Evolutionary conservation across 2,888 invertebrate species (phyloP).

Genomic region (Lasioglossum zephyrum): DNA sequence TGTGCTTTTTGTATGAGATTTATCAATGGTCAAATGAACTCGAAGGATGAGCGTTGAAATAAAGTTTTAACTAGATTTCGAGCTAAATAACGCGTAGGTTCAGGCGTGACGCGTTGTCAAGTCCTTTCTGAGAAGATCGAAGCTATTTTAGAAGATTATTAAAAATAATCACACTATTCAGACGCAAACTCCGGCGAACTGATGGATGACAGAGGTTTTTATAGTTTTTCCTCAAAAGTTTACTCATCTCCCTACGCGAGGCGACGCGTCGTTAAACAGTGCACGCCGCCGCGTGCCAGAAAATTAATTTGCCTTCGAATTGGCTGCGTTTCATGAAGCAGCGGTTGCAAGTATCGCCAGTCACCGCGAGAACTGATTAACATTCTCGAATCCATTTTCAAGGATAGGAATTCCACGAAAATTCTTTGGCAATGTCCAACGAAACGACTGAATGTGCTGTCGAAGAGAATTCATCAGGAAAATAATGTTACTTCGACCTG

Average conservation of each 20-base stretch:
- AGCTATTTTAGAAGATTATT: not conserved
- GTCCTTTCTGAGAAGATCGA: not conserved
- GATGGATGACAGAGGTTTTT: not conserved
- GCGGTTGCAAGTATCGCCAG: not conserved
- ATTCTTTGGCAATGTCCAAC: not conserved
- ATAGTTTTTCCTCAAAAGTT: conserved; percentile 2
- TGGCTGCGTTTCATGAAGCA: not conserved
- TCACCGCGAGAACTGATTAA: not conserved
- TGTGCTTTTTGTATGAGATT: not conserved
- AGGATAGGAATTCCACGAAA: not conserved
- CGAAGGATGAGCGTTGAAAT: not conserved
- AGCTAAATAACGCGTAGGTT: not conserved
- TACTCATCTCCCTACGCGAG: not conserved
- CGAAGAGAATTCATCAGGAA: not conserved
- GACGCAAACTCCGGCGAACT: not conserved
- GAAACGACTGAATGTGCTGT: not conserved
- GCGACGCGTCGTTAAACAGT: not conserved
- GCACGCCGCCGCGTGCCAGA: not conserved
- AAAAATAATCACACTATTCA: not conserved
- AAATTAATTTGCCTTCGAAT: not conserved
- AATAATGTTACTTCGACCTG: not conserved
- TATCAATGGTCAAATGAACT: not conserved
- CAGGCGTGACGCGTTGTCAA: not conserved
- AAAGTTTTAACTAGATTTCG: not conserved
- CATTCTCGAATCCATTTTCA: not conserved